These are phyloP conservation scores for Pachliopta kotzebuea DNA, from an alignment of 2,888 invertebrate genomes.

Conservation along the genomic window DNA sequence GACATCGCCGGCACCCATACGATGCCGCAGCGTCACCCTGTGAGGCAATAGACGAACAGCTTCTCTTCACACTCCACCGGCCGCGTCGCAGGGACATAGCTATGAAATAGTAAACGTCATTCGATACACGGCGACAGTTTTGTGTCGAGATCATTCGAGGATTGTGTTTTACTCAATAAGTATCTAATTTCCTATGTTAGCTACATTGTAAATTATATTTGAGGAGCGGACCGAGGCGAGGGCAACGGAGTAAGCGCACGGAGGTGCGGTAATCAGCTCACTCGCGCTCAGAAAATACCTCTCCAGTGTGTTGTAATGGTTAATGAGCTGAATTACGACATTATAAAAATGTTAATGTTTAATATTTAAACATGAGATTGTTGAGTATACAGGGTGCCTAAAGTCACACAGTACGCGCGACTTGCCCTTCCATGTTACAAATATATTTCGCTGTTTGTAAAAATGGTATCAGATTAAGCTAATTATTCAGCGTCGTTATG, in stretches of 20 bases:
- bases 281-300: no score
- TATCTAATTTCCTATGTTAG: slow-evolving; percentile 46
- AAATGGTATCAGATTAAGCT: slow-evolving; percentile 66
- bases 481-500: slow-evolving; percentile 68
- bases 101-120: slow-evolving; percentile 60
- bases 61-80: slow-evolving; percentile 58
- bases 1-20: slow-evolving; percentile 66
- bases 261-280: slow-evolving; percentile 9
- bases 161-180: slow-evolving; percentile 37
- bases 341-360: slow-evolving; percentile 11
- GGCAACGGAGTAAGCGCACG: slow-evolving; percentile 1
- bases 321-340: slow-evolving; percentile 7
- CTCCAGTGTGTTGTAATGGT: not conserved
- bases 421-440: slow-evolving; percentile 58
- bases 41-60: slow-evolving; percentile 64
- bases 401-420: slow-evolving; percentile 32
- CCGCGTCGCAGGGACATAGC: slow-evolving; percentile 58
- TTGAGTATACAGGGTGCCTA: no score
- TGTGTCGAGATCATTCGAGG: slow-evolving; percentile 50
- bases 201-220: slow-evolving; percentile 26
- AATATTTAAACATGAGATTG: slow-evolving; percentile 21
- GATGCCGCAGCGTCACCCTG: slow-evolving; percentile 65
- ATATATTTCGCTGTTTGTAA: slow-evolving; percentile 64
- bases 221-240: slow-evolving; percentile 4
- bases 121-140: slow-evolving; percentile 64